Base-by-base conservation (phyloP, 2,797 vertebrate species). In the Threskiornis aethiopicus region DNA sequence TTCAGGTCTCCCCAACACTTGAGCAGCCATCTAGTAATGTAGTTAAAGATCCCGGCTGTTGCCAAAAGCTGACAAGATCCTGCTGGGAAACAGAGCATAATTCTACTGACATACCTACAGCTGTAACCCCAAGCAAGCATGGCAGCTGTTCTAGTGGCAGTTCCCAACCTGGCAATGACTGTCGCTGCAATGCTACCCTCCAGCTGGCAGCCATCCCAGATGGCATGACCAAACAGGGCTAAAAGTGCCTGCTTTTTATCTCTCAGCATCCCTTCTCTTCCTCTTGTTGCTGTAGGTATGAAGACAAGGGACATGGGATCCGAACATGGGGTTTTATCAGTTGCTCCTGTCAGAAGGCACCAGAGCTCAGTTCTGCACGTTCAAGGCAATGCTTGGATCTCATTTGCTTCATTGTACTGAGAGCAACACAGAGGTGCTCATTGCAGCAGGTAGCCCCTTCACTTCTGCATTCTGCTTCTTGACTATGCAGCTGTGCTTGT, bases 341-440 rank as follows among this genome's bases (percentile, higher is more conserved):
- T 18, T 85, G 14, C 22, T 86, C 4, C n/a, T 80, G 44, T 57
- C 18, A 37, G 41, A 78, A n/a, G 16, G 16, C 15, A 61, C 18
- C 28, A 47, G 41, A 82, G 10, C 19, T 64, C 51, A 72, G 28
- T 71, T 72, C 54, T 59, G 62, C 20, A 42, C 8, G 8, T 17
- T n/a, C 35, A 49, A 73, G 31, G 44, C 41, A 84, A 28, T 16
- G 11, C 11, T 37, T 70, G n/a, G 51, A 59, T 75, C 11, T 44
- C 5, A 11, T 66, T 49, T 84, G 8, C 8, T 16, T 42, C 1
- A 0, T 15, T 49, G 7, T n/a, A 39, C 33, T 20, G 35, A 28
- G 16, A 65, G 39, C 15, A 84, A 21, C 17, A 18, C 55, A 76
- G 39, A 44, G 20, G 37, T 59, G 24, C 29, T 55, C 13, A 10